These are phyloP conservation scores for Aproaerema taeniolella DNA, from an alignment of 2,888 invertebrate species.

Conservation along the genomic window DNA sequence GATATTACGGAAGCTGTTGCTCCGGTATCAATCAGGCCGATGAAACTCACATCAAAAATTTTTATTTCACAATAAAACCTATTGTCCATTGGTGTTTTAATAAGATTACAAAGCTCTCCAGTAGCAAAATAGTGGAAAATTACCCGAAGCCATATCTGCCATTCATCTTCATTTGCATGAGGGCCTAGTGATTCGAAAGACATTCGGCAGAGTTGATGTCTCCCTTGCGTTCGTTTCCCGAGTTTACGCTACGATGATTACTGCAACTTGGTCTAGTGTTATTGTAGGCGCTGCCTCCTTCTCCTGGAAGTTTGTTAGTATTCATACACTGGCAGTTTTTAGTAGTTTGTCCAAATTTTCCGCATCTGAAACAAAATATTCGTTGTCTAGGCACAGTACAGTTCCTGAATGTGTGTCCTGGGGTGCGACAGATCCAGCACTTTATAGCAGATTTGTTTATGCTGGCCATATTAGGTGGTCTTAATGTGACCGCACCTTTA, in stretches of 20 bases:
- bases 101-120: not conserved
- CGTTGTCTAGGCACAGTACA: not conserved
- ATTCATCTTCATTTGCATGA: conserved; percentile 6
- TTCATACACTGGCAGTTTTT: not conserved
- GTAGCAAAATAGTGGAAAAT: conserved; percentile 2
- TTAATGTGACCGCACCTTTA: not conserved
- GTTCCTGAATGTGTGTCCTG: not conserved
- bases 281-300: not conserved
- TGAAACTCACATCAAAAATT: not conserved
- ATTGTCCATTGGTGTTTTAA: not conserved
- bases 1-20: conserved; percentile 4
- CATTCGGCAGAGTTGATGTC: conserved; percentile 10
- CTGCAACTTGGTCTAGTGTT: no score
- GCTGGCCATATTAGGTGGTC: not conserved
- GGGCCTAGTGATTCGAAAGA: not conserved
- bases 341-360: not conserved
- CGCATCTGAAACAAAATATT: not conserved
- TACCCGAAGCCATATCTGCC: conserved; percentile 16
- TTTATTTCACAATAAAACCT: not conserved
- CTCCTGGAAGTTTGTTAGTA: not conserved
- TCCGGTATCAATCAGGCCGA: conserved; percentile 6
- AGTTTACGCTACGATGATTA: no score
- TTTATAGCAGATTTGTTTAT: not conserved
- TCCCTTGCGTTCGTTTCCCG: conserved; percentile 12
- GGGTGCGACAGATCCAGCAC: not conserved